A percentile compares a stretch with the other conserved stretches of the same genome.
Conservation (phyloP, 2,888 invertebrate species). For the Hirtodrosophila trivittata region DNA sequence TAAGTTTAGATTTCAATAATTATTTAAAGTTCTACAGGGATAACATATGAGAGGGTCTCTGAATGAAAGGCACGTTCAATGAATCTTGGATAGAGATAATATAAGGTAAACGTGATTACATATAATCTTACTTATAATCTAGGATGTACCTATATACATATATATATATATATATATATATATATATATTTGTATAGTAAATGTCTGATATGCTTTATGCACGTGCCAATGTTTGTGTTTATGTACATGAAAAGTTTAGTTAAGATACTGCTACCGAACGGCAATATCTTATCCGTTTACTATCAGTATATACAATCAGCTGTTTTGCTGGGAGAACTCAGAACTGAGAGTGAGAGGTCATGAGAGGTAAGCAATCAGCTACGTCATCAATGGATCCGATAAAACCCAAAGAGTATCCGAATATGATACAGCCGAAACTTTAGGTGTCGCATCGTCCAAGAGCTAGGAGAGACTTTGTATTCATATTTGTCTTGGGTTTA, state of each 20-base stretch:
- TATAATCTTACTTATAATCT: conserved; percentile 62
- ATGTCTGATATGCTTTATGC: conserved; percentile 49
- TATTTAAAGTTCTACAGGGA: too few species aligned
- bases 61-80: conserved; percentile 54
- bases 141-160: conserved; percentile 50
- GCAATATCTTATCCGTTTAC: conserved; percentile 76
- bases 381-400: conserved; percentile 68
- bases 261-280: conserved; percentile 73
- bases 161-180: too few species aligned
- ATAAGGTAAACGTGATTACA: conserved; percentile 59
- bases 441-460: conserved; percentile 35
- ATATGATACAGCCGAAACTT: conserved; percentile 39
- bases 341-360: conserved; percentile 48
- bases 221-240: conserved; percentile 65
- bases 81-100: conserved; percentile 59
- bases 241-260: conserved; percentile 68
- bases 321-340: conserved; percentile 17
- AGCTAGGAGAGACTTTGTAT: conserved; percentile 16
- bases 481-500: conserved; percentile 47
- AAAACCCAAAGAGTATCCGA: too few species aligned
- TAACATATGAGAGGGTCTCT: too few species aligned
- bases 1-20: too few species aligned
- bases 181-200: conserved; percentile 16
- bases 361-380: conserved; percentile 31
- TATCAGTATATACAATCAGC: conserved; percentile 75